A percentile compares a stretch with the other conserved stretches of the same genome.
Evolutionary conservation across 92 coral and sea anemone genomes (phyloP).

Genomic region (Porites divaricata): DNA sequence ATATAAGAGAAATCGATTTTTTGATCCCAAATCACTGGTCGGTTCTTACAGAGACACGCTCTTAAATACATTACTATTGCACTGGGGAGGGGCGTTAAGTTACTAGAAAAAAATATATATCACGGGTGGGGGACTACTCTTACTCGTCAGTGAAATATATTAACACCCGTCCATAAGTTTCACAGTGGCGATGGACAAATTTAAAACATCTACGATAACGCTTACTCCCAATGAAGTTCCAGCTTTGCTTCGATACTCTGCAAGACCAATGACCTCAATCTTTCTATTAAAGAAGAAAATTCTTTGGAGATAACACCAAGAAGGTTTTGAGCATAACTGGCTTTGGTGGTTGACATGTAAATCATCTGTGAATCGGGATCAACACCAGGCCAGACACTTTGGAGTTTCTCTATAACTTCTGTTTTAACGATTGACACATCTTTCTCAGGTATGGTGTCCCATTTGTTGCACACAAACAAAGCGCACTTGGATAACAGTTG

Average conservation of each 20-base stretch:
- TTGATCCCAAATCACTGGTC: too few species aligned
- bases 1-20: too few species aligned
- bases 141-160: too few species aligned
- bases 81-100: too few species aligned
- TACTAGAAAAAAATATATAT: too few species aligned
- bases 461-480: conserved; percentile 31
- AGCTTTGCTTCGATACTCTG: conserved; percentile 1
- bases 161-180: neutral
- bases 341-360: neutral
- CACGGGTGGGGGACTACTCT: too few species aligned
- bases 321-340: neutral
- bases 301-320: neutral
- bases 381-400: conserved; percentile 1
- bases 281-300: neutral
- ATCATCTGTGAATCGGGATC: conserved; percentile 27
- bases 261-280: neutral
- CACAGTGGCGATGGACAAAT: too few species aligned
- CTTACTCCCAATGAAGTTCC: conserved; percentile 21
- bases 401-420: neutral
- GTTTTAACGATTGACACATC: neutral
- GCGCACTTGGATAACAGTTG: conserved; percentile 8
- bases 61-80: too few species aligned
- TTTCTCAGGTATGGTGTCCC: neutral
- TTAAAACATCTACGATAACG: neutral
- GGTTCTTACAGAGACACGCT: too few species aligned